phyloP scores from a whole-genome alignment of 2,888 invertebrate genomes.

The Volucella inflata region DNA sequence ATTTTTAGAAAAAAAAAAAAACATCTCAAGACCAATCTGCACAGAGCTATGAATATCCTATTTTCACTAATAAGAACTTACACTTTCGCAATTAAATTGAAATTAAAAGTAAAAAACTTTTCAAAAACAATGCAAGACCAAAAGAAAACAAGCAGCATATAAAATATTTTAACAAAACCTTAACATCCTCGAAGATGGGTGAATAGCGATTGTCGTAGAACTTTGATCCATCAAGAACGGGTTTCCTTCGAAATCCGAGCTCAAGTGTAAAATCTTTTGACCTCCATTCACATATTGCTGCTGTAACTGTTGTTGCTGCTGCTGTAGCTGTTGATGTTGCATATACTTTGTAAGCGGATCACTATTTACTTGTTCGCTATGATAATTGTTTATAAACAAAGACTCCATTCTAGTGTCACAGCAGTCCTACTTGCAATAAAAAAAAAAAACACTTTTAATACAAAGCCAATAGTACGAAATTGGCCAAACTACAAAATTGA shows the following conservation, averaged over 20 bases:
- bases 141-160: neutral
- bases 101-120: too few species aligned
- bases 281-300: constrained; percentile 39
- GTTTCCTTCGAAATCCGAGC: constrained; percentile 31
- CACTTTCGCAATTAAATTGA: too few species aligned
- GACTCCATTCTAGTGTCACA: constrained; percentile 23
- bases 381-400: constrained; percentile 25
- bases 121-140: neutral
- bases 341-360: constrained; percentile 32
- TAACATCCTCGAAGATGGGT: constrained; percentile 55
- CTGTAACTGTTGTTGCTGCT: constrained; percentile 4
- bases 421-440: neutral
- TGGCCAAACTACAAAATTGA: neutral
- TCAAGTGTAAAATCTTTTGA: constrained; percentile 38
- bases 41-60: too few species aligned
- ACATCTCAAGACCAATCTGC: too few species aligned
- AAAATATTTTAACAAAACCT: constrained; percentile 24
- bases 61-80: too few species aligned
- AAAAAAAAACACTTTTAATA: constrained; percentile 11
- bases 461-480: constrained; percentile 8
- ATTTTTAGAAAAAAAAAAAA: neutral
- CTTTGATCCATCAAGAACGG: constrained; percentile 41
- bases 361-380: constrained; percentile 36
- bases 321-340: constrained; percentile 19
- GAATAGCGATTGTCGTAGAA: constrained; percentile 29